These are phyloP conservation scores for Pontoporia blainvillei DNA, from an alignment of 2,113 vertebrate species.

Conservation along the genomic window DNA sequence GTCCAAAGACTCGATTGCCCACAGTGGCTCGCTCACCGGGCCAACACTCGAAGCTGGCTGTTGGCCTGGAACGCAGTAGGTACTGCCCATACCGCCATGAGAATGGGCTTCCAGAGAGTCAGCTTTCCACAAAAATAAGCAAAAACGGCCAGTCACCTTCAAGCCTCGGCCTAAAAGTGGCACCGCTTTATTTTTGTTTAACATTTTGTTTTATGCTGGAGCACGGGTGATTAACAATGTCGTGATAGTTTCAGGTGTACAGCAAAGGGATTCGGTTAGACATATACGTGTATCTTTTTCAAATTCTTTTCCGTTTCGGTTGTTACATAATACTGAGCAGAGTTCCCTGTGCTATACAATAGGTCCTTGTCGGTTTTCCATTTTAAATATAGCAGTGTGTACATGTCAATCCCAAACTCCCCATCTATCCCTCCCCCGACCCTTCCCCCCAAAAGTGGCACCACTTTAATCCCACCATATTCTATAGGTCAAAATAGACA, in stretches of 20 bases:
- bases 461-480: not conserved
- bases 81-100: rapidly evolving
- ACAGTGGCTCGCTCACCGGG: not conserved
- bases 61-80: not conserved
- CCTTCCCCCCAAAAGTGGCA: not conserved
- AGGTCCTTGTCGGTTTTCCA: no score
- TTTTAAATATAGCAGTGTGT: no score
- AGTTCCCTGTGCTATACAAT: no score
- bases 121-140: not conserved
- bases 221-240: no score
- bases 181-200: not conserved
- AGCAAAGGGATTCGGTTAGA: no score
- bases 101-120: not conserved
- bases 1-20: not conserved
- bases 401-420: no score
- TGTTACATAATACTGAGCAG: no score
- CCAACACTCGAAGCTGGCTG: not conserved
- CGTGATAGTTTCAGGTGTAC: no score
- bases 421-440: no score
- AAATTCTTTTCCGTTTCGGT: no score
- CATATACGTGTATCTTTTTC: no score
- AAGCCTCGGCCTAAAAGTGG: not conserved
- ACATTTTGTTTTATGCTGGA: no score
- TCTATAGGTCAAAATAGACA: not conserved
- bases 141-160: not conserved